Evolutionary conservation across 92 coral and sea anemone genomes (phyloP).

Genomic region (Anthopleura xanthogrammica): DNA sequence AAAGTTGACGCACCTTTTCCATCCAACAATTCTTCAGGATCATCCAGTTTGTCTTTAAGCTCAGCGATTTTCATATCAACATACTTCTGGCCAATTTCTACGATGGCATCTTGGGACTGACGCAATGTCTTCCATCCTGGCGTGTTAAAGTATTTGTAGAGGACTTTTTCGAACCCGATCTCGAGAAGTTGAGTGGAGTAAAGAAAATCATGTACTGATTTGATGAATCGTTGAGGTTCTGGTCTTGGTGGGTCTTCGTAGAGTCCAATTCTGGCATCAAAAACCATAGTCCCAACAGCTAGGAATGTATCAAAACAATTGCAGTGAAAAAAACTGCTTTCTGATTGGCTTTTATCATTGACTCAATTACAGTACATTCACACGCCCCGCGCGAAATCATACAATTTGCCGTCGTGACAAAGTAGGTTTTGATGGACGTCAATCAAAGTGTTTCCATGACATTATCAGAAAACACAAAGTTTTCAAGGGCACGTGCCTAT

Average conservation of each 20-base stretch:
- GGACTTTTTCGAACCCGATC: conserved; percentile 26
- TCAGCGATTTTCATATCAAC: conserved; percentile 54
- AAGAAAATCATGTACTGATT: conserved; percentile 41
- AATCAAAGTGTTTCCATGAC: no score
- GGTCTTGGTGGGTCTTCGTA: conserved; percentile 54
- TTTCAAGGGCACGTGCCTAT: no score
- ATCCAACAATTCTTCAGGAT: conserved; percentile 33
- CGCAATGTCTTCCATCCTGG: conserved; percentile 46
- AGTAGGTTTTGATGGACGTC: no score
- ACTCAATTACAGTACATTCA: no score
- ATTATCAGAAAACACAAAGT: no score
- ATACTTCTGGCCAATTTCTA: conserved; percentile 24
- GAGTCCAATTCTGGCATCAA: conserved; percentile 55
- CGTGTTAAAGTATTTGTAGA: conserved; percentile 35
- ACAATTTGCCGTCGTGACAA: no score
- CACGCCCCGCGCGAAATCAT: no score
- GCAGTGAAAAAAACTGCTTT: no score
- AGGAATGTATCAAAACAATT: not conserved
- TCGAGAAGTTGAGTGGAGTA: conserved; percentile 21
- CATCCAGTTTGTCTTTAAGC: conserved; percentile 40
- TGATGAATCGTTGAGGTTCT: conserved; percentile 41
- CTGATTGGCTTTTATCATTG: no score
- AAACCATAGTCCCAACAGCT: conserved; percentile 57
- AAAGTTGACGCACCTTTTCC: conserved; percentile 7
- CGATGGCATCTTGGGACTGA: conserved; percentile 22